Evolutionary conservation across 2,797 vertebrate species (phyloP).

Genomic region (Agapornis canus): DNA sequence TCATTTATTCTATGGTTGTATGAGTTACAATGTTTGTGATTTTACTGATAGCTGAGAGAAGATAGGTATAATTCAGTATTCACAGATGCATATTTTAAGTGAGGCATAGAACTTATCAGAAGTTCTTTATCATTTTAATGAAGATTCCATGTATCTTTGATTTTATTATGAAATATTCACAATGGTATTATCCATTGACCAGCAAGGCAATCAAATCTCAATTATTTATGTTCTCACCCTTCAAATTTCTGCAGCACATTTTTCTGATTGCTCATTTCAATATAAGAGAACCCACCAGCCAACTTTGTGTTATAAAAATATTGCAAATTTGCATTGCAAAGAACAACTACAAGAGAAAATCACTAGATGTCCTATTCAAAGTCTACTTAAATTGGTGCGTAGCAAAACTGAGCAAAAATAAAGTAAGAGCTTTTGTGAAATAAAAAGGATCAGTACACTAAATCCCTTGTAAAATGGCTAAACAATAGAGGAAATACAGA

Average conservation of each 20-base stretch:
- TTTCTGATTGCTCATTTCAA: conserved; percentile 41
- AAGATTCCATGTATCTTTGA: neutral
- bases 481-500: neutral
- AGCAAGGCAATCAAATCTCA: conserved; percentile 28
- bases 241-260: neutral
- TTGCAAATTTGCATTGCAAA: conserved; percentile 48
- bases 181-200: neutral
- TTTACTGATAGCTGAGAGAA: neutral
- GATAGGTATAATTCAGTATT: neutral
- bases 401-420: neutral
- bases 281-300: conserved; percentile 36
- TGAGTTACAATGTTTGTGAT: neutral
- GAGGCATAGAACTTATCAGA: neutral
- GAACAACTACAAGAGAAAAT: neutral
- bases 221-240: neutral
- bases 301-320: conserved; percentile 41
- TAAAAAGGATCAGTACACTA: neutral
- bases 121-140: conserved; percentile 36
- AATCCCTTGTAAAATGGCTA: neutral
- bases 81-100: neutral
- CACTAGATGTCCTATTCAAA: neutral
- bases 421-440: neutral
- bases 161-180: conserved; percentile 40
- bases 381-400: neutral
- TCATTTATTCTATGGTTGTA: neutral